Evolutionary conservation across 2,113 vertebrate genomes (phyloP).

Genomic region (Pangasianodon hypophthalmus): DNA sequence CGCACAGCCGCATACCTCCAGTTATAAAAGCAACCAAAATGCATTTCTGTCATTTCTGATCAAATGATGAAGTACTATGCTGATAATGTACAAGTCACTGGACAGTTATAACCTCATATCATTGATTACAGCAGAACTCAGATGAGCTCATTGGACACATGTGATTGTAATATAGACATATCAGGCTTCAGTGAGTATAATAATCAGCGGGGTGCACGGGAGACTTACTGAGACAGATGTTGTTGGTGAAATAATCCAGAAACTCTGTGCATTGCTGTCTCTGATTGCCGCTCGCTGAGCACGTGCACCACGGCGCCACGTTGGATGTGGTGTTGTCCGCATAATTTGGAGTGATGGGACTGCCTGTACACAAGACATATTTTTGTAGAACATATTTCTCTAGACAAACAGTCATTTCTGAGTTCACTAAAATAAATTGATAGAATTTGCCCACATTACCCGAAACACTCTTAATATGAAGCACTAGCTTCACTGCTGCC

Average conservation of each 20-base stretch:
- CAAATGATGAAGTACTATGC: background rate
- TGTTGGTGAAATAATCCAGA: constrained; percentile 82
- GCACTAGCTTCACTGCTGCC: background rate
- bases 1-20: background rate
- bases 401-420: background rate
- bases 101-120: background rate
- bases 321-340: constrained; percentile 82
- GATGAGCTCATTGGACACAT: background rate
- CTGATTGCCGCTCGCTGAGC: constrained; percentile 83
- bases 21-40: background rate
- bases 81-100: background rate
- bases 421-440: background rate
- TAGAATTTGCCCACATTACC: background rate
- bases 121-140: background rate
- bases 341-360: constrained; percentile 91
- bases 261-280: constrained; percentile 82
- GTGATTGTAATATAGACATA: background rate
- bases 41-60: background rate
- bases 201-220: background rate
- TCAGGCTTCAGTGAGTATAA: constrained; percentile 9
- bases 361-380: constrained; percentile 74
- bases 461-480: background rate
- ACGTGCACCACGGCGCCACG: constrained; percentile 89
- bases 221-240: constrained; percentile 89
- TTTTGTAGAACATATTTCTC: background rate